These are phyloP conservation scores for Gymnogyps californianus DNA, from an alignment of 2,113 vertebrate genomes.

Conservation along the genomic window DNA sequence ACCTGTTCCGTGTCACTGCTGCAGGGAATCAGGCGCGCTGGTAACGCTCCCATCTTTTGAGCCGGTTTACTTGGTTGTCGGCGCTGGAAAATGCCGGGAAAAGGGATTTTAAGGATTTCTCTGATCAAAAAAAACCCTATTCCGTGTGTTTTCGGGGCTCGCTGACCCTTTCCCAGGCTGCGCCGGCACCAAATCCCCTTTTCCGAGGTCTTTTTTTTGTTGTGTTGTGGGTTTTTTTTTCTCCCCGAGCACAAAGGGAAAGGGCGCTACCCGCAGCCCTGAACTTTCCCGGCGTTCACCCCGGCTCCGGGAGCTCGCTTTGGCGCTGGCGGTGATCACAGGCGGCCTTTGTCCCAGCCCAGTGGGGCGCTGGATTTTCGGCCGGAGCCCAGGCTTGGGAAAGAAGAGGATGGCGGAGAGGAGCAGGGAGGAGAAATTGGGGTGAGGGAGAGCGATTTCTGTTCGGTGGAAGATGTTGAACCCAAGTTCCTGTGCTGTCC, in stretches of 20 bases:
- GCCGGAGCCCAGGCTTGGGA: neutral
- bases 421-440: neutral
- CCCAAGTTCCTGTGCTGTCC: neutral
- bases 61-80: rapidly evolving
- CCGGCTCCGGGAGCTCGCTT: too few relatives aligned
- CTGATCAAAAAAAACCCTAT: rapidly evolving
- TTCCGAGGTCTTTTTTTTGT: neutral
- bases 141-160: neutral
- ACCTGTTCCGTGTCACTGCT: rapidly evolving
- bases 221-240: neutral
- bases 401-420: neutral
- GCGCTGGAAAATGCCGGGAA: neutral
- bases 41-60: rapidly evolving
- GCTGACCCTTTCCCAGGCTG: neutral
- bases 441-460: neutral
- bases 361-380: neutral
- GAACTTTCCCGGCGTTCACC: neutral
- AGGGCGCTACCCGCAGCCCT: neutral
- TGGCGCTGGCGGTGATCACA: neutral
- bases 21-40: rapidly evolving
- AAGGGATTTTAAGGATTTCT: neutral
- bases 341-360: neutral
- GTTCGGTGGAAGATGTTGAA: too few relatives aligned
- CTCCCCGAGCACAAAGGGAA: neutral
- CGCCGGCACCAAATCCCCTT: neutral